Base-by-base conservation (phyloP, 2,888 invertebrate species). In the Rhaphigaster nebulosa region DNA sequence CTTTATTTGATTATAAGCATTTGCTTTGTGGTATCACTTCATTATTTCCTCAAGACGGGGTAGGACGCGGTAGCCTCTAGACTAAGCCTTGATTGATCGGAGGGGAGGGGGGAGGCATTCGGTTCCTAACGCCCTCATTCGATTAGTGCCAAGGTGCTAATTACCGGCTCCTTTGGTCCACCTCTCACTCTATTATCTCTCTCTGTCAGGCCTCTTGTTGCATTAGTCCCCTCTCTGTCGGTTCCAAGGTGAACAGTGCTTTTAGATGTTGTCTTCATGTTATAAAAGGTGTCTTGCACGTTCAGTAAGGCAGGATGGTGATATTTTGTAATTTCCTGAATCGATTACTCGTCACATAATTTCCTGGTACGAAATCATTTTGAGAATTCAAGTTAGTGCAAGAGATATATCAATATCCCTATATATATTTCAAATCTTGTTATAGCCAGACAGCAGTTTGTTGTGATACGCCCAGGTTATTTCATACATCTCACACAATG, bases 131-230 rank as follows among this genome's bases (percentile, higher is more conserved):
- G 84, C 84, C n/a, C 84, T n/a, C 84, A 84, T 84, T 84, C 84
- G 84, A 84, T 84, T 84, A 84, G 45, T 50, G 45, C 45, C 84
- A 5, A 84, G 45, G n/a, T 41, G n/a, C 84, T 84, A 84, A 84
- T 84, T 84, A 84, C 45, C 45, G 41, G 45, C 45, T 84, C 45
- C 84, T 50, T 84, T 50, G 45, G 41, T 45, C 84, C 84, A 38
- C 26, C 84, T 50, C 84, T 45, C 84, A 26, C 84, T 84, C 84
- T 84, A 84, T 84, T 84, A 84, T 84, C 84, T 84, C 84, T 84
- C 84, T n/a, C 84, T 84, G 23, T 80, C 41, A 80, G 41, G 26
- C 26, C 84, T 41, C 84, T 41, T 84, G 84, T 84, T 84, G 45
- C 84, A 84, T 84, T 84, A 84, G 45, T 13, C 4, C 13, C n/a